These are phyloP conservation scores for Megalops atlanticus DNA, from an alignment of 2,113 vertebrate genomes.

Conservation along the genomic window DNA sequence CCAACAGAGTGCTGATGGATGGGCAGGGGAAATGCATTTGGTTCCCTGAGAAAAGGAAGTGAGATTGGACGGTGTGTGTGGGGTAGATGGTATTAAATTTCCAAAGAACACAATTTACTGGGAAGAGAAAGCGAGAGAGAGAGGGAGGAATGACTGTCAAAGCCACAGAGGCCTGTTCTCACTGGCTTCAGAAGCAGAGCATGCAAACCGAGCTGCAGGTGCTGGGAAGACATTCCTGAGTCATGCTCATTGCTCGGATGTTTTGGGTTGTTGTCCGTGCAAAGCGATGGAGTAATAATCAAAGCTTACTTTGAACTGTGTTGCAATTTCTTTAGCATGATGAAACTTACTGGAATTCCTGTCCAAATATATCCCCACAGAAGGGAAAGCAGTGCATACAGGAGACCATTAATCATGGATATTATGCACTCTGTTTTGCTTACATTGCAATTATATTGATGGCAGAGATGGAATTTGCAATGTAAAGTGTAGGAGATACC, in stretches of 20 bases:
- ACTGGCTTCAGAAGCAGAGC: background rate
- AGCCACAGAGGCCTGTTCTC: background rate
- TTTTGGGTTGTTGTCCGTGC: too few relatives aligned
- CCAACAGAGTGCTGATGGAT: constrained; percentile 6
- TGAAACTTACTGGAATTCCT: background rate
- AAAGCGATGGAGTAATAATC: background rate
- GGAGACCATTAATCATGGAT: background rate
- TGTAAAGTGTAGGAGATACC: background rate
- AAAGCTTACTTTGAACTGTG: background rate
- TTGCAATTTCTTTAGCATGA: too few relatives aligned
- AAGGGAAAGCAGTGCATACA: background rate
- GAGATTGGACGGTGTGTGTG: background rate
- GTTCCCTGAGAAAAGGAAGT: background rate
- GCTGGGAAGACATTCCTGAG: background rate
- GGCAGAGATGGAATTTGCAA: background rate
- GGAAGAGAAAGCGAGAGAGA: background rate
- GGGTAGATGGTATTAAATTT: background rate
- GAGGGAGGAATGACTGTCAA: background rate
- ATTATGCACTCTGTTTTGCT: background rate
- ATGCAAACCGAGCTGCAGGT: background rate
- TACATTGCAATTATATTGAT: background rate
- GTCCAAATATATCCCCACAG: background rate
- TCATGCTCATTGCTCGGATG: too few relatives aligned
- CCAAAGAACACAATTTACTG: constrained; percentile 7
- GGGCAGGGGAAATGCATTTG: background rate